Base-by-base conservation (phyloP, 2,888 invertebrate genomes). In the Macrostomum cliftonense region DNA sequence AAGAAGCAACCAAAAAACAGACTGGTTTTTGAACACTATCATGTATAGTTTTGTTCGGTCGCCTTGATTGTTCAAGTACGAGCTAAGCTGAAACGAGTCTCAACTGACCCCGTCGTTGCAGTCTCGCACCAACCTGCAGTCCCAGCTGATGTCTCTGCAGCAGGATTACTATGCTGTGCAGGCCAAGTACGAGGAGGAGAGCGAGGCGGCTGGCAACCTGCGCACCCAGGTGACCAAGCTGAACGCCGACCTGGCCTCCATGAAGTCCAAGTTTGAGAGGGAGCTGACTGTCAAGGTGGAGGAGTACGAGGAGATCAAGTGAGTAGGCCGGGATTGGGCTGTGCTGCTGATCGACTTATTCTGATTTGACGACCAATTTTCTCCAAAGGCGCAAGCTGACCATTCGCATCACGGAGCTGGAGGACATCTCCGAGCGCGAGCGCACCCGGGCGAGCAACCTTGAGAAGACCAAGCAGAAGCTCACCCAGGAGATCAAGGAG, bases 381-480 rank as follows among this genome's bases (percentile, higher is more conserved):
- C 11, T 17, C 28, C 45, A 28, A 58, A 70, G 70, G 51, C 64
- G 68, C 52, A 63, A 61, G 53, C 51, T 68, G 54, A 63, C 57
- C 47, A 59, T 63, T 43, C 63, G 65, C 48, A 63, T 70, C 55
- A 58, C 58, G 38, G 93, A 97, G 71, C 83, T 93, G 70, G 95
- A 97, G 72, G 95, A 95, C 72, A 87, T 88, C 71, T 85, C 91
- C 65, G 93, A 93, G 72, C 80, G 83, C 57, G 79, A 91, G 66
- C 77, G 91, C 63, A 83, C 81, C 60, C 89, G 89, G 77, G 78
- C 87, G 74, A 83, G 79, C 76, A 71, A 71, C 77, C 88, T 74
- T 52, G 95, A 97, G 76, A 97, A 97, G 76, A 88, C 88, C 74
- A 97, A 95, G 77, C 85, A 86, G 58, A 85, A 93, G 59, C 80